Percentiles rank a stretch among this genome's conserved stretches.
phyloP scores from a whole-genome alignment of 2,797 vertebrate species.

The Phataginus tricuspis region DNA sequence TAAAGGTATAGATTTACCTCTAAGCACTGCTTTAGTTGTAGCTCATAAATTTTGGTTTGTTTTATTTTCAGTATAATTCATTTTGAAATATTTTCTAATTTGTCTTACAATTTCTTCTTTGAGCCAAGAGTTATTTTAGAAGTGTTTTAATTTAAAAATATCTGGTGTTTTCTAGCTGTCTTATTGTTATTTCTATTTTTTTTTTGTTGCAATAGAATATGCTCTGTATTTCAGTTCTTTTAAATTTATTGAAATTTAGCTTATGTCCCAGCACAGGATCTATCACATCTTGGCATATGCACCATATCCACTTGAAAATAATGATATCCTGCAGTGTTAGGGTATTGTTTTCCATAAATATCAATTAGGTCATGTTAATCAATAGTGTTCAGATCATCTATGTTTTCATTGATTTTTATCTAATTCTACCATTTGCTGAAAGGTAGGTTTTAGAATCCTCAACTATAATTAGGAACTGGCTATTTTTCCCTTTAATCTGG shows the following conservation, averaged over 20 bases:
- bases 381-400: not conserved
- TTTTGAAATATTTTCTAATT: not conserved
- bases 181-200: not conserved
- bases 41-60: not conserved
- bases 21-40: not conserved
- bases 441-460: not conserved
- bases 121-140: not conserved
- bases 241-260: not conserved
- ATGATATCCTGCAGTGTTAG: not conserved
- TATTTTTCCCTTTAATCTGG: not conserved
- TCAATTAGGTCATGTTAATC: not conserved
- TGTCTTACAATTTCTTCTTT: not conserved
- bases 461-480: not conserved
- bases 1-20: not conserved
- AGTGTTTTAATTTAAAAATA: not conserved
- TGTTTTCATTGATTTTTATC: constrained; percentile 6
- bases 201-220: not conserved
- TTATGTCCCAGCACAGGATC: not conserved
- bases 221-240: not conserved
- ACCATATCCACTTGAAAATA: not conserved
- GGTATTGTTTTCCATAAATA: not conserved
- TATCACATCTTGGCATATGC: not conserved
- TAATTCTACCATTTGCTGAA: not conserved
- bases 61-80: not conserved
- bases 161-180: not conserved